phyloP scores from a whole-genome alignment of 2,113 vertebrate genomes.

The Aphelocoma coerulescens region DNA sequence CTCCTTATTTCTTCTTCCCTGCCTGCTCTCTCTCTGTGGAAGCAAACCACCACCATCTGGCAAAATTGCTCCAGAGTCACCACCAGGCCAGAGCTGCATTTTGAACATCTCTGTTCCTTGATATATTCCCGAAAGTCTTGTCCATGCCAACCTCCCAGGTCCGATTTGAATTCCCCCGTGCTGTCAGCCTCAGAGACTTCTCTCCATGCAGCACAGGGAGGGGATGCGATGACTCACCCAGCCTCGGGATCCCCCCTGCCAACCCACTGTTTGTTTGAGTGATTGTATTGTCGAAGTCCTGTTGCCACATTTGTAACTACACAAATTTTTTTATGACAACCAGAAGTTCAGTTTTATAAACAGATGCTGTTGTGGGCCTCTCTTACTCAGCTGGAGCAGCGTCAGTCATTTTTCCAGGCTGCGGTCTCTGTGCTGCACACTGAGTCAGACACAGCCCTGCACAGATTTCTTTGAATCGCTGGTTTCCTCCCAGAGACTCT shows the following conservation, averaged over 20 bases:
- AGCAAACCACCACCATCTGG: background rate
- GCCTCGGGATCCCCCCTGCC: background rate
- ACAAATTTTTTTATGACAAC: slow-evolving; percentile 43
- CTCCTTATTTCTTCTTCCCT: background rate
- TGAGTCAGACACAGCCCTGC: slow-evolving; percentile 69
- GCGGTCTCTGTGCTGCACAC: slow-evolving; percentile 58
- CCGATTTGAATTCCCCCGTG: accelerated
- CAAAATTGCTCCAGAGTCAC: background rate
- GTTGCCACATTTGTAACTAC: slow-evolving; percentile 57
- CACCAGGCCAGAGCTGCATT: background rate
- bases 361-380: slow-evolving; percentile 67
- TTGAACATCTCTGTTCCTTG: background rate
- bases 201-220: background rate
- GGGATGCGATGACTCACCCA: background rate
- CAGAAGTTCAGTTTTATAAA: slow-evolving; percentile 66
- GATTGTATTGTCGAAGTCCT: slow-evolving; percentile 16
- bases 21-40: background rate
- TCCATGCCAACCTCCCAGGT: background rate
- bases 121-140: background rate
- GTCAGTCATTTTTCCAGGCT: slow-evolving; percentile 75
- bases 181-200: accelerated
- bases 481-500: slow-evolving; percentile 72
- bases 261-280: slow-evolving; percentile 30
- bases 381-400: slow-evolving; percentile 72
- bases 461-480: slow-evolving; percentile 68